These are phyloP conservation scores for Thunnus albacares DNA, from an alignment of 2,797 vertebrate species.

Conservation along the genomic window DNA sequence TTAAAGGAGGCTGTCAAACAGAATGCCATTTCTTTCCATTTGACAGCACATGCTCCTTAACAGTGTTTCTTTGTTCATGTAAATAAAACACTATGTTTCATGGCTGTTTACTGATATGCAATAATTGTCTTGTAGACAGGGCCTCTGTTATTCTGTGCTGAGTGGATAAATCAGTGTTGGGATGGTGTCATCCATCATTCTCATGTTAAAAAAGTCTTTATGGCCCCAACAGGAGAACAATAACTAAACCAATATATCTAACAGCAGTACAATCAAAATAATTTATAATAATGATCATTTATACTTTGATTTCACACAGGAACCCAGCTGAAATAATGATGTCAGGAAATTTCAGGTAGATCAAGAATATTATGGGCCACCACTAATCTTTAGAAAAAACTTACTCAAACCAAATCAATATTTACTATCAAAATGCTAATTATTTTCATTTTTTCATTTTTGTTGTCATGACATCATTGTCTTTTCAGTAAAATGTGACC, in stretches of 20 bases:
- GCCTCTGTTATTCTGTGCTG: not conserved
- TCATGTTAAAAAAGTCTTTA: not conserved
- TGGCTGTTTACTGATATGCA: constrained; percentile 11
- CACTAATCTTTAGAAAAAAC: not conserved
- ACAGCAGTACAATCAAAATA: not conserved
- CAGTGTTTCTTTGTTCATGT: not conserved
- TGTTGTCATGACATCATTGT: not conserved
- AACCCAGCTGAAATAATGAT: not conserved
- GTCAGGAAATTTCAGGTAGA: not conserved
- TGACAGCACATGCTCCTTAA: not conserved
- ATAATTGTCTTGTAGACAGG: not conserved
- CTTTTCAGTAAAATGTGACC: not conserved
- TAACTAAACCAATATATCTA: not conserved
- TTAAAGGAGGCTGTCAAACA: constrained; percentile 25
- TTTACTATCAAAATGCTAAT: too few relatives aligned
- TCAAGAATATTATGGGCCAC: not conserved
- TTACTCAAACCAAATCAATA: too few relatives aligned
- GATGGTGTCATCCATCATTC: not conserved
- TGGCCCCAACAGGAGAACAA: not conserved
- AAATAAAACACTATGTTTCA: constrained; percentile 3
- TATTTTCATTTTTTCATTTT: too few relatives aligned
- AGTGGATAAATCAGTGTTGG: not conserved
- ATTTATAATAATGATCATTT: too few relatives aligned
- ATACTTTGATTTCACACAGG: not conserved
- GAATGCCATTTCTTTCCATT: not conserved